Conservation (phyloP, 2,888 invertebrate species). For the Rhorus exstirpatorius region DNA sequence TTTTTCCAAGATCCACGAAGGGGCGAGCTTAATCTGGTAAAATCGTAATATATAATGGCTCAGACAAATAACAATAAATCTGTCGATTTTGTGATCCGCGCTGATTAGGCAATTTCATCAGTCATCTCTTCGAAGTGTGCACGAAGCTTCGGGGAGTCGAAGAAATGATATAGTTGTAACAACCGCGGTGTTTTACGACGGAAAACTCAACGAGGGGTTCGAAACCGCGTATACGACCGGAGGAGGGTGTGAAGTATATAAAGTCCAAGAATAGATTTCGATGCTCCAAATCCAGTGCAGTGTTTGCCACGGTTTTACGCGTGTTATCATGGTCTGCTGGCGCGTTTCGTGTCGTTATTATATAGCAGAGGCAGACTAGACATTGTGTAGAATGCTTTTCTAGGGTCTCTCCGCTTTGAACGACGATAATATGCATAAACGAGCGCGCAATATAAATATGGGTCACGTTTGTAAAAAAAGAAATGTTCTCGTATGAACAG, state of each 20-base stretch:
- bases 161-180: conserved; percentile 42
- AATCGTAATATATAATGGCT: conserved; percentile 8
- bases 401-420: conserved; percentile 43
- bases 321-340: conserved; percentile 41
- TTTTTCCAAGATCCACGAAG: no score
- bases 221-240: conserved; percentile 29
- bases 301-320: conserved; percentile 48
- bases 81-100: conserved; percentile 23
- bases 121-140: conserved; percentile 36
- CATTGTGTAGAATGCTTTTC: conserved; percentile 46
- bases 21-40: no score
- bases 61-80: conserved; percentile 50
- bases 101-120: conserved; percentile 57
- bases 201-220: conserved; percentile 47
- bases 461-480: conserved; percentile 36
- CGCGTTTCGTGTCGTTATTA: conserved; percentile 22
- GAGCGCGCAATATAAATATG: conserved; percentile 48
- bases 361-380: conserved; percentile 6
- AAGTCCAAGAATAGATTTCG: conserved; percentile 67
- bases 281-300: conserved; percentile 68
- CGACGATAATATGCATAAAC: conserved; percentile 32
- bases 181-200: conserved; percentile 55
- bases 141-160: not conserved
- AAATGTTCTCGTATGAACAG: conserved; percentile 24
- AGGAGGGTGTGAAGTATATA: conserved; percentile 58